phyloP scores from a whole-genome alignment of 2,797 vertebrate species.

The Furcifer pardalis region DNA sequence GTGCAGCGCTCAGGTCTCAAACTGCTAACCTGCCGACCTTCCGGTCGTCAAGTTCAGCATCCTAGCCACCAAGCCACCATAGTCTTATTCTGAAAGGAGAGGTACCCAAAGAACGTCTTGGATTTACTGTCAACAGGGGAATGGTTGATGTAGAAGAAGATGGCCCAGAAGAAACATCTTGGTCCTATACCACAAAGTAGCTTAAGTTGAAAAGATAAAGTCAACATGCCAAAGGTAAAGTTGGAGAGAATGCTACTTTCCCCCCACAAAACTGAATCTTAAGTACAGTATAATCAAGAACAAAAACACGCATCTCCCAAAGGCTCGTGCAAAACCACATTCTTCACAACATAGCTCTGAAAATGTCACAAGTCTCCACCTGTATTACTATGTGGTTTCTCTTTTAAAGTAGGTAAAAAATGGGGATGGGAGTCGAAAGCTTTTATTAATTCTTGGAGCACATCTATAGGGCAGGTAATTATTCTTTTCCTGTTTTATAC shows the following conservation, averaged over 20 bases:
- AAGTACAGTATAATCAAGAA: too few species aligned
- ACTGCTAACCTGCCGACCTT: too few species aligned
- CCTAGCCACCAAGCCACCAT: too few species aligned
- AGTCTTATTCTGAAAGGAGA: too few species aligned
- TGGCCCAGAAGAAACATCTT: too few species aligned
- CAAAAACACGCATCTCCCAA: neutral
- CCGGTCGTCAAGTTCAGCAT: too few species aligned
- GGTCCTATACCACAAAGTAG: too few species aligned
- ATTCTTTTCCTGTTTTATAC: neutral
- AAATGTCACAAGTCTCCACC: neutral
- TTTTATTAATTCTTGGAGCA: neutral
- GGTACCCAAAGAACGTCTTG: neutral
- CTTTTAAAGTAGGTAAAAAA: neutral
- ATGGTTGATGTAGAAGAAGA: neutral
- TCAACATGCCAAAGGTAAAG: too few species aligned
- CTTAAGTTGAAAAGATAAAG: too few species aligned
- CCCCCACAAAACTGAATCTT: neutral
- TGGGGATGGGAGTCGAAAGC: neutral
- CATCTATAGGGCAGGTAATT: neutral
- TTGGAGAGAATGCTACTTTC: neutral
- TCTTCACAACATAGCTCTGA: neutral
- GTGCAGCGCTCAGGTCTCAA: too few species aligned
- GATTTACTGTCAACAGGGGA: neutral
- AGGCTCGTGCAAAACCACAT: neutral
- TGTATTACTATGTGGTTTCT: neutral